Percentiles rank a stretch among this genome's conserved stretches.
phyloP scores from a whole-genome alignment of 2,888 invertebrate genomes.

The Andrena praecox region DNA sequence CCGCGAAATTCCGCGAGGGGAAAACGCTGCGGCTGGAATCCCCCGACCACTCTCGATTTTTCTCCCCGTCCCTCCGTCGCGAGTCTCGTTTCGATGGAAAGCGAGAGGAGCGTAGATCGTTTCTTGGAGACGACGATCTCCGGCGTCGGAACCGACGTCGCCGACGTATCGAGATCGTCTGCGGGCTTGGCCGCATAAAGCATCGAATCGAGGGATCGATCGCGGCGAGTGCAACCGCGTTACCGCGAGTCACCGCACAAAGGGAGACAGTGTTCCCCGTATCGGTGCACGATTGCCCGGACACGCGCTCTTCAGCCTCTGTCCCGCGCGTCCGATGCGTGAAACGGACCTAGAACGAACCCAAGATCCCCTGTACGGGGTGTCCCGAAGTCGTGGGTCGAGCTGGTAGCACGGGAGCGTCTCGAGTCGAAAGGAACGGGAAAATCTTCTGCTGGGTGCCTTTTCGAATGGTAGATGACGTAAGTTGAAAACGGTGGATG shows the following conservation, averaged over 20 bases:
- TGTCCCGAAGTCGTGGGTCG: not conserved
- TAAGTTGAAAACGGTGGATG: too few relatives aligned
- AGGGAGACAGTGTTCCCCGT: conserved; percentile 71
- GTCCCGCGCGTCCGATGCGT: not conserved
- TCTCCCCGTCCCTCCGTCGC: not conserved
- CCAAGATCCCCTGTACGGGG: not conserved
- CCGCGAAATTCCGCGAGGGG: conserved; percentile 24
- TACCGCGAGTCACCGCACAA: conserved; percentile 69
- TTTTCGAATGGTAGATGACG: too few relatives aligned
- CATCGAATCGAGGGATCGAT: conserved; percentile 20
- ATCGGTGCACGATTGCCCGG: conserved; percentile 2
- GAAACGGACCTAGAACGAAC: not conserved
- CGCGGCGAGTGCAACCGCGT: conserved; percentile 72
- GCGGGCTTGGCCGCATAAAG: conserved; percentile 19
- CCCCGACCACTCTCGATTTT: conserved; percentile 20
- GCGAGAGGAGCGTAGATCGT: conserved; percentile 23
- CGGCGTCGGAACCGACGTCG: conserved; percentile 21
- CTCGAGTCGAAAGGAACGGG: too few relatives aligned
- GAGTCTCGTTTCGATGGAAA: conserved; percentile 47
- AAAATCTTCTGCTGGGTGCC: too few relatives aligned
- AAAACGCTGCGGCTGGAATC: conserved; percentile 28
- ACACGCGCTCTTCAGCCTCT: too few relatives aligned
- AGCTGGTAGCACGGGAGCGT: too few relatives aligned
- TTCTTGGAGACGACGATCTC: not conserved
- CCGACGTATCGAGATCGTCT: conserved; percentile 25